phyloP scores from a whole-genome alignment of 2,113 vertebrate species.

The Stictonetta naevosa region DNA sequence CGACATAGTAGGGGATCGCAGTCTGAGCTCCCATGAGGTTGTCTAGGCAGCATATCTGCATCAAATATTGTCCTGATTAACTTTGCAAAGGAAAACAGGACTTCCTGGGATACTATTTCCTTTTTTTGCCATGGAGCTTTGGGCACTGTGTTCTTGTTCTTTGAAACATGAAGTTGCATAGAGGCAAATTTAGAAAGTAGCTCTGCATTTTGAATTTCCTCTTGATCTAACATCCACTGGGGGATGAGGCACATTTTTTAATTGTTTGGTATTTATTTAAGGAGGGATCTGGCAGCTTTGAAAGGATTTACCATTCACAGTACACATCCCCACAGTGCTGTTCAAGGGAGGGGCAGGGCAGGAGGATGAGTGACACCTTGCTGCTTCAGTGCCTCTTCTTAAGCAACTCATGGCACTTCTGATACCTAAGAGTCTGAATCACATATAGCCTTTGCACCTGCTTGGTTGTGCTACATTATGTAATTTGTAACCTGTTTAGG shows the following conservation, averaged over 20 bases:
- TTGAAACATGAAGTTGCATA: background rate
- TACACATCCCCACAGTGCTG: background rate
- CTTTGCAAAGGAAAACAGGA: background rate
- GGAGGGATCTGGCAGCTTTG: background rate
- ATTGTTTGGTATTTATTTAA: background rate
- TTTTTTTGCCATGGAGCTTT: background rate
- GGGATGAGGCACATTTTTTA: background rate
- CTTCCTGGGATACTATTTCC: background rate
- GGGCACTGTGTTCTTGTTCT: background rate
- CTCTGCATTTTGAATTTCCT: background rate
- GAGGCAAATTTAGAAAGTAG: background rate
- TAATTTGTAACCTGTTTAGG: background rate
- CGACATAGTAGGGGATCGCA: accelerated
- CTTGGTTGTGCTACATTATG: background rate
- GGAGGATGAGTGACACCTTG: background rate
- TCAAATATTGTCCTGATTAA: background rate
- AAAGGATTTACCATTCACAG: background rate
- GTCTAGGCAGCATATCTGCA: background rate
- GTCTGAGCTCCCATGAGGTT: background rate
- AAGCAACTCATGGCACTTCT: background rate
- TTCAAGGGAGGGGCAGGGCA: background rate
- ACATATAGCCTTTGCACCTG: background rate
- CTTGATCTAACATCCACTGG: background rate
- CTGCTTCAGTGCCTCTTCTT: background rate
- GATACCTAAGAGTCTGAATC: background rate